A percentile compares a stretch with the other conserved stretches of the same genome.
Evolutionary conservation across 2,888 invertebrate genomes (phyloP).

Genomic region (Brachynemurus nebulosus): DNA sequence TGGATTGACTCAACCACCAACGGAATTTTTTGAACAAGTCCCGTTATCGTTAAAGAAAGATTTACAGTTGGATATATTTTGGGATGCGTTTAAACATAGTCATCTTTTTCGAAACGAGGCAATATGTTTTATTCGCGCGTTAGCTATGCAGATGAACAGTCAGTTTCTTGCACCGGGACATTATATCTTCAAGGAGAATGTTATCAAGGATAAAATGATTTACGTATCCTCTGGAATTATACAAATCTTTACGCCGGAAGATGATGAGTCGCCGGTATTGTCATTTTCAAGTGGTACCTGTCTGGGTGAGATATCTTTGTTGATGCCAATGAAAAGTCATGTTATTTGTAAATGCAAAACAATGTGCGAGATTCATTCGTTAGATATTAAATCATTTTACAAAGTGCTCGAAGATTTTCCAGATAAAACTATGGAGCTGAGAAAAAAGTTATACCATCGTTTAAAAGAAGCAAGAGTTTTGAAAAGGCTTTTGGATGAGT

Average conservation of each 20-base stretch:
- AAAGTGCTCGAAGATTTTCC: slow-evolving; percentile 36
- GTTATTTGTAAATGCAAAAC: slow-evolving; percentile 33
- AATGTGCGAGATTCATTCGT: slow-evolving; percentile 37
- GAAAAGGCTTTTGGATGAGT: no score
- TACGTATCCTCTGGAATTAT: slow-evolving; percentile 38
- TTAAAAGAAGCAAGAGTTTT: neutral
- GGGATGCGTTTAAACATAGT: slow-evolving; percentile 38
- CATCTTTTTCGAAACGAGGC: slow-evolving; percentile 36
- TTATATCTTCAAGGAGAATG: slow-evolving; percentile 34
- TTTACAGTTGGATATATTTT: slow-evolving; percentile 36
- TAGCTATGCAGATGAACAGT: slow-evolving; percentile 36
- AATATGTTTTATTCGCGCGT: slow-evolving; percentile 36
- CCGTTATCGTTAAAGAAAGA: slow-evolving; percentile 38
- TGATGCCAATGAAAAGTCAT: slow-evolving; percentile 31
- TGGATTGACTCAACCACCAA: slow-evolving; percentile 34
- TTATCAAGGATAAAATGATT: slow-evolving; percentile 37
- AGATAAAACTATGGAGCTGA: slow-evolving; percentile 24
- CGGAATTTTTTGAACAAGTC: slow-evolving; percentile 30
- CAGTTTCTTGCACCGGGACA: slow-evolving; percentile 39
- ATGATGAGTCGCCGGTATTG: slow-evolving; percentile 40
- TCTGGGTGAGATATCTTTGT: slow-evolving; percentile 35
- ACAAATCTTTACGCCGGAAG: slow-evolving; percentile 38
- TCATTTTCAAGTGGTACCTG: slow-evolving; percentile 39
- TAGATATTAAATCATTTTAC: slow-evolving; percentile 33
- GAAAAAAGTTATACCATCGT: neutral